Base-by-base conservation (phyloP, 2,113 vertebrate genomes). In the Protomyctophum bolini region DNA sequence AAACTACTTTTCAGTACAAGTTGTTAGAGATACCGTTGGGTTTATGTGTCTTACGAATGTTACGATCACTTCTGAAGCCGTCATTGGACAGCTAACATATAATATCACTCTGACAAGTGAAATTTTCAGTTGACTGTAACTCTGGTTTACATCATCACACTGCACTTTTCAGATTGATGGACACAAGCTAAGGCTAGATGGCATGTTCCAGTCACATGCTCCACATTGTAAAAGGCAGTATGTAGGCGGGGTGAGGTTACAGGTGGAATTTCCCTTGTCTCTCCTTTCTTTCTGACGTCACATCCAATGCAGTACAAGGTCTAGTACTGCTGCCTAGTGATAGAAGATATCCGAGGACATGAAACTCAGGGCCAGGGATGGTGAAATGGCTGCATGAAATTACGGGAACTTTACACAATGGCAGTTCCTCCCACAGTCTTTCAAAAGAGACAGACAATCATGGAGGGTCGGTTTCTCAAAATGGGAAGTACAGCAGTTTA, bases 201-300 rank as follows among this genome's bases (percentile, higher is more conserved):
- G 83, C 70, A 73, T 29, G 45, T 70, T 67, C 55, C 8, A 65
- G 83, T 89, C 88, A 90, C 81, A 86, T 86, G 86, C 68, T 59
- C 69, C 14, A 41, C 28, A 7, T 46, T 82, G 82, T 84, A 73
- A 8, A 49, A 66, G 61, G 52, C 70, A 76, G 72, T 66, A 69
- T 51, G 65, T 69, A 66, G 79, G 63, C 41, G 58, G 63, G 86
- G 73, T 78, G 75, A 84, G 78, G 85, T 80, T 86, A 84, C 88
- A 91, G 87, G 84, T 91, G 90, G 90, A 93, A 91, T 90, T 91
- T 90, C 89, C 90, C 88, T 76, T 1, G 49, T 73, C 82, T 88
- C 80, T 66, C 77, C 66, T 87, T 88, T 81, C 85, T 63, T 63
- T 63, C 55, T 88, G 88, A 91, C 68, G 72, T 92, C 85, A 86